These are phyloP conservation scores for Hassar affinis DNA, from an alignment of 2,113 vertebrate species.

Conservation along the genomic window DNA sequence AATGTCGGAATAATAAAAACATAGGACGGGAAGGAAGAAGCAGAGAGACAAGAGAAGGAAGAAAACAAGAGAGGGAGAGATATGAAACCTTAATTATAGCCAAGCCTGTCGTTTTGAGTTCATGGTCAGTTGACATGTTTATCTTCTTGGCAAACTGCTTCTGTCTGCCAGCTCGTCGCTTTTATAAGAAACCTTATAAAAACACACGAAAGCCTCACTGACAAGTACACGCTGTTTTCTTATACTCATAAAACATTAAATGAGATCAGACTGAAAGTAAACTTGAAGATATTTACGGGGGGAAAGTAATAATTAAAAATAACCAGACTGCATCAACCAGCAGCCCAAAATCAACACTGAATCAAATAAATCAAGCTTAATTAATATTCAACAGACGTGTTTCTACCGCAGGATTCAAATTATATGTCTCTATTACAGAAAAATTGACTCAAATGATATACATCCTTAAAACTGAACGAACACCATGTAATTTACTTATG, in stretches of 20 bases:
- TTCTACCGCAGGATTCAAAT: slow-evolving; percentile 16
- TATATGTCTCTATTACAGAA: neutral
- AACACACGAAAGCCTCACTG: neutral
- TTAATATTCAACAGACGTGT: neutral
- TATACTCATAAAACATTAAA: neutral
- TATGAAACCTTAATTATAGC: slow-evolving; percentile 51
- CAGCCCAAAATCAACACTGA: neutral
- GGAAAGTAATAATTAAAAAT: neutral
- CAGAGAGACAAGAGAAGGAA: slow-evolving; percentile 39
- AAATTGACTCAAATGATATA: slow-evolving; percentile 7
- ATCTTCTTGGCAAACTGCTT: slow-evolving; percentile 30
- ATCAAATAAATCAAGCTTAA: slow-evolving; percentile 8
- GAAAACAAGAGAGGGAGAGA: slow-evolving; percentile 37
- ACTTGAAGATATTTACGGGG: neutral
- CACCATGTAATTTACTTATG: slow-evolving; percentile 3
- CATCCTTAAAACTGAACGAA: neutral
- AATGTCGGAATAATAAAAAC: slow-evolving; percentile 11
- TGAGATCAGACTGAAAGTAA: neutral
- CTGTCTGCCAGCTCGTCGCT: slow-evolving; percentile 7
- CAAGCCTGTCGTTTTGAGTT: slow-evolving; percentile 56
- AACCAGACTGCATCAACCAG: neutral
- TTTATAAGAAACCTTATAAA: slow-evolving; percentile 20
- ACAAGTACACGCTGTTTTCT: neutral
- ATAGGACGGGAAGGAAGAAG: slow-evolving; percentile 26
- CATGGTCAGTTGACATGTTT: slow-evolving; percentile 60